Base-by-base conservation (phyloP, 2,797 vertebrate genomes). In the Gallinago stenura region DNA sequence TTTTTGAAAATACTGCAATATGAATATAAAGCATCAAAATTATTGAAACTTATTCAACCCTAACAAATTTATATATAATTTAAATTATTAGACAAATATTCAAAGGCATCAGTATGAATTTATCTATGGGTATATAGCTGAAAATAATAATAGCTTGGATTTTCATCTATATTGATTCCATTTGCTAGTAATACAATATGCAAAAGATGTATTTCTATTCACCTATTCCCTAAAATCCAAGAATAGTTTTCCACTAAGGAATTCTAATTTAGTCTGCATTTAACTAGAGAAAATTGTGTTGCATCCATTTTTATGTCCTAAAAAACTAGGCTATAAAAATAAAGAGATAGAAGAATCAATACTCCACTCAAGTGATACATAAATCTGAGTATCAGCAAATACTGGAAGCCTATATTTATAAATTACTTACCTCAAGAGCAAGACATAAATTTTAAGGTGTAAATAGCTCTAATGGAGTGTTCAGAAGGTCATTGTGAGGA, bases 341-440 rank as follows among this genome's bases (percentile, higher is more conserved):
- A 79, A 39, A 88, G 46, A 93, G 10, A 53, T 54, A 87, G 43
- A 64, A 88, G 30, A 82, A 94, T 91, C 95, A 68, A 95, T 96
- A 95, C 5, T 72, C 50, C 25, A 69, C 75, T 95, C 78, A 92
- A 93, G 51, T 56, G 68, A 91, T 58, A 62, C 25, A 93, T 93
- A 90, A 87, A 94, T 90, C 82, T 87, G 31, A 76, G 15, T 78
- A 95, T 37, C 6, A 10, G 15, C 19, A 80, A 87, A 72, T 25
- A 62, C 51, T 80, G 70, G 54, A 96, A 93, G 69, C 10, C 45
- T 68, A 2, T 53, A 58, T n/a, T 80, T 80, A 62, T 70, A 87
- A 95, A 87, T 91, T 6, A 85, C 41, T 70, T 75, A 61, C n/a
- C 9, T 85, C 61, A 61, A 50, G 7, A 61, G 12, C n/a, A 83